These are phyloP conservation scores for Ptychobarbus kaznakovi DNA, from an alignment of 2,797 vertebrate species.

Conservation along the genomic window DNA sequence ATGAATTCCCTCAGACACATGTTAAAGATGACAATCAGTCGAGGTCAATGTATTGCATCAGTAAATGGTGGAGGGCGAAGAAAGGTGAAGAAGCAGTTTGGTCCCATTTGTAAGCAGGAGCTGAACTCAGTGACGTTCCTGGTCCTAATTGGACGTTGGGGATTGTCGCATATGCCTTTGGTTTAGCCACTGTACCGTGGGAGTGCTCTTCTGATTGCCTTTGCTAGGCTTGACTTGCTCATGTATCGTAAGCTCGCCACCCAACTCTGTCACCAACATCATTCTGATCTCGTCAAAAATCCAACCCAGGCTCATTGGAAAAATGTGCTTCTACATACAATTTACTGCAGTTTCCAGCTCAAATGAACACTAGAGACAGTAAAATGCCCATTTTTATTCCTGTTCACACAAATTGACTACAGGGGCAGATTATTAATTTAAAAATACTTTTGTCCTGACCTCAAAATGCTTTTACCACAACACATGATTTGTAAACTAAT, in stretches of 20 bases:
- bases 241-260: background rate
- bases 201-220: background rate
- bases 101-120: background rate
- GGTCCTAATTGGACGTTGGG: background rate
- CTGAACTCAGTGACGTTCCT: background rate
- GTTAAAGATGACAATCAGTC: background rate
- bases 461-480: background rate
- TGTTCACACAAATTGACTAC: background rate
- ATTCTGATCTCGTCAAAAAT: background rate
- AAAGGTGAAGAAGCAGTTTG: background rate
- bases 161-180: background rate
- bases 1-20: background rate
- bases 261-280: background rate
- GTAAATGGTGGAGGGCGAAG: background rate
- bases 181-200: background rate
- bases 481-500: background rate
- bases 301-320: background rate
- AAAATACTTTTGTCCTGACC: background rate
- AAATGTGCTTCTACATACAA: background rate
- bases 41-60: too few relatives aligned
- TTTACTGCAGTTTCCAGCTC: background rate
- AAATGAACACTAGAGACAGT: background rate
- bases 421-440: background rate
- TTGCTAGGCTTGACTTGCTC: background rate
- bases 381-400: background rate